Base-by-base conservation (phyloP, 1,140 invertebrate genomes). In the Coptotermes formosanus region DNA sequence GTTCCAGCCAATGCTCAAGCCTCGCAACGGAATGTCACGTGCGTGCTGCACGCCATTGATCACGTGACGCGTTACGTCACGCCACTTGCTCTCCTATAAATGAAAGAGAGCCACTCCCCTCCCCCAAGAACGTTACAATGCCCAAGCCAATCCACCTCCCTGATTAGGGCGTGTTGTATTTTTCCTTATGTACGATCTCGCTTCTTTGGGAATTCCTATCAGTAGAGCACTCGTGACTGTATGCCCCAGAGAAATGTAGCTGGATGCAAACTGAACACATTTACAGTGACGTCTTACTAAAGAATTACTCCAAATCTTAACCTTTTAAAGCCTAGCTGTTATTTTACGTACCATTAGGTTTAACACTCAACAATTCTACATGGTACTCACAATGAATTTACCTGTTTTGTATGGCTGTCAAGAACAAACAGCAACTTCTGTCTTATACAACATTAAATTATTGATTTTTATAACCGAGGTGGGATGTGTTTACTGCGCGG, bases 271-370 rank as follows among this genome's bases (percentile, higher is more conserved):
- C 11, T 75, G 64, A 19, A 19, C 9, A 25, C 14, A 75, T 25
- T n/a, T 75, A 75, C n/a, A 75, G 25, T 75, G 64, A 75, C n/a
- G 64, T 75, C 25, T 75, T 75, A 75, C 25, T 64, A n/a, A 64
- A 23, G 55, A 14, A 4, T 38, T 38, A 38, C 38, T 38, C 38
- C 38, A 38, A 2, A 38, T 38, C 38, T 38, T 38, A n/a, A n/a
- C n/a, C n/a, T n/a, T n/a, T n/a, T n/a, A n/a, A n/a, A n/a, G n/a
- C n/a, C n/a, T n/a, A n/a, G n/a, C n/a, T n/a, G n/a, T n/a, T n/a
- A n/a, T n/a, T n/a, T n/a, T n/a, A n/a, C n/a, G n/a, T n/a, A n/a
- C n/a, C n/a, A n/a, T n/a, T n/a, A n/a, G n/a, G n/a, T n/a, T n/a
- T n/a, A n/a, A n/a, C n/a, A n/a, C n/a, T n/a, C n/a, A n/a, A n/a